These are phyloP conservation scores for Xiphophorus maculatus DNA, from an alignment of 2,113 vertebrate genomes.

Conservation along the genomic window DNA sequence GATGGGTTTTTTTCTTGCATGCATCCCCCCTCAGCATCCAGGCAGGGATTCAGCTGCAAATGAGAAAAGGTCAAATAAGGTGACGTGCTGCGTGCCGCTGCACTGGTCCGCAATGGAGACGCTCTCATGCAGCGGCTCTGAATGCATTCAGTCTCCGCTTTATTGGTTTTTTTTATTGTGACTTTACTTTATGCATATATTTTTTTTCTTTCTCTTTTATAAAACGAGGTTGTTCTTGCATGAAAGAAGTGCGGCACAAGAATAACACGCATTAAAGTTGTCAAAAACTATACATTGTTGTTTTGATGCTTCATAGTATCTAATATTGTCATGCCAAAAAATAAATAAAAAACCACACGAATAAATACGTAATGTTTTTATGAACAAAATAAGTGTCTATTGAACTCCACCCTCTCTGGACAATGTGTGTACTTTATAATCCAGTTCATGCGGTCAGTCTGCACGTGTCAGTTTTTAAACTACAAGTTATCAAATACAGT, in stretches of 20 bases:
- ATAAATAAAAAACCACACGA: no score
- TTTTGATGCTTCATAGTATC: no score
- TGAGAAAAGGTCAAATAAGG: neutral
- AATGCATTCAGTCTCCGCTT: no score
- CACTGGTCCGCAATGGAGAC: neutral
- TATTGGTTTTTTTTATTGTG: neutral
- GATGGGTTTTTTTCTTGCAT: neutral
- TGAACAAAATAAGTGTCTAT: no score
- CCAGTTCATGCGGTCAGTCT: no score
- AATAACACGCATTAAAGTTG: neutral
- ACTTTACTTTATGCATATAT: neutral
- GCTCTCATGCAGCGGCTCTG: neutral
- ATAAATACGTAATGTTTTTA: no score
- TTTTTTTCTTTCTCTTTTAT: neutral
- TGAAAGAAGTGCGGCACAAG: neutral
- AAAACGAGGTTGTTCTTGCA: neutral
- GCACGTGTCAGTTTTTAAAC: no score
- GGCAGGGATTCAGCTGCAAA: neutral
- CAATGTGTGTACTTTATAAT: no score
- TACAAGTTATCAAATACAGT: no score
- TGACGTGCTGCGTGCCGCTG: neutral
- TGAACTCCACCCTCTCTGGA: no score
- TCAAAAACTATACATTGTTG: no score
- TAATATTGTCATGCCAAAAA: no score
- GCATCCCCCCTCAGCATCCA: neutral